phyloP scores from a whole-genome alignment of 37 sponge, comb jelly and placozoan species.

The Axinella damicornis region DNA sequence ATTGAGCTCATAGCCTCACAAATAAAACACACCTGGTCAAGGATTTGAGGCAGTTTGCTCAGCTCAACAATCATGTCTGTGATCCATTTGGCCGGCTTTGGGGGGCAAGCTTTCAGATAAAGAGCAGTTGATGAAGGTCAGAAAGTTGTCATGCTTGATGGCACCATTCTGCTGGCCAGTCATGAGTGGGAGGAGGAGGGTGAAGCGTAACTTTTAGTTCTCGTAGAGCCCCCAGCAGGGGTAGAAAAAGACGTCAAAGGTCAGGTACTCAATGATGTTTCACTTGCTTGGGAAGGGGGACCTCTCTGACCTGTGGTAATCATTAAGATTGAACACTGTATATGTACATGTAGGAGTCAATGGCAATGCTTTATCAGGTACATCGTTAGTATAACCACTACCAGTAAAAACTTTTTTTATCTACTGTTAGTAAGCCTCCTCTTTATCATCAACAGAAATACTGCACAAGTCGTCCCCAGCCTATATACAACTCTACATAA shows the following conservation, averaged over 20 bases:
- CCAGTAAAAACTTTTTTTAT: no score
- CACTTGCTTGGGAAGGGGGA: constrained; percentile 92
- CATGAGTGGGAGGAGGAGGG: constrained; percentile 95
- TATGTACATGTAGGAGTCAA: no score
- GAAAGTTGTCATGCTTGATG: constrained; percentile 93
- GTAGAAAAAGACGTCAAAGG: constrained; percentile 91
- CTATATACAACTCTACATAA: no score
- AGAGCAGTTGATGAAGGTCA: constrained; percentile 96
- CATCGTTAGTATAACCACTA: no score
- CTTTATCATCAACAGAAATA: no score
- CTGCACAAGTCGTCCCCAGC: no score
- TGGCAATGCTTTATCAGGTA: no score
- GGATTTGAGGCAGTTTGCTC: constrained; percentile 91
- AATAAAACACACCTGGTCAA: constrained; percentile 76
- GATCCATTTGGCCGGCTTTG: constrained; percentile 96
- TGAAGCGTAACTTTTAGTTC: constrained; percentile 98
- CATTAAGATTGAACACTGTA: no score
- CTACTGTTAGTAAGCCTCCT: no score
- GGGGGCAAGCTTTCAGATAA: constrained; percentile 90
- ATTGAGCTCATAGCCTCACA: background rate
- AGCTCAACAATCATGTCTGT: constrained; percentile 97
- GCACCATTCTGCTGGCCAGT: constrained; percentile 84
- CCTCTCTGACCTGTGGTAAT: constrained; percentile 72
- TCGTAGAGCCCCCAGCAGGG: constrained; percentile 95
- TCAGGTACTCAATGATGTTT: constrained; percentile 95